Evolutionary conservation across 2,797 vertebrate genomes (phyloP).

Genomic region (Adelosebastes latens): DNA sequence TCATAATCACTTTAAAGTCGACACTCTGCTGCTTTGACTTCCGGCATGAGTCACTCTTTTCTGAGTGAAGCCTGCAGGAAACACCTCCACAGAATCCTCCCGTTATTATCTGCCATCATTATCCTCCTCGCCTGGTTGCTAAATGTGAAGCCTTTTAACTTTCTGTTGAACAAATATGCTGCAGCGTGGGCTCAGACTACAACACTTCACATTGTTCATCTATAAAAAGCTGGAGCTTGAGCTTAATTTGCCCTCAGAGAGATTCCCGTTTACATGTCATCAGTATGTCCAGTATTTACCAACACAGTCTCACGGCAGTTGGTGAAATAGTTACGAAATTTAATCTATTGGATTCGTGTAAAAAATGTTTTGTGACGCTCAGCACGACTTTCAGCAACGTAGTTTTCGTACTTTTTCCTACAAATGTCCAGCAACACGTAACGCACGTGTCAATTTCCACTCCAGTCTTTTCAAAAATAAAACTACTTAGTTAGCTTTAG

Average conservation of each 20-base stretch:
- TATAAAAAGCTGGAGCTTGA: not conserved
- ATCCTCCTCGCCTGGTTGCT: conserved; percentile 12
- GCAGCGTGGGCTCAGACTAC: conserved; percentile 10
- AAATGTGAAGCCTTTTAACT: conserved; percentile 22
- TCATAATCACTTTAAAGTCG: not conserved
- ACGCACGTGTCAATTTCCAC: too few relatives aligned
- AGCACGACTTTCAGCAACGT: too few relatives aligned
- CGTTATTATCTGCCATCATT: conserved; percentile 24
- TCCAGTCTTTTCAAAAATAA: too few relatives aligned
- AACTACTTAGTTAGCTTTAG: too few relatives aligned
- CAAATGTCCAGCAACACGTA: too few relatives aligned
- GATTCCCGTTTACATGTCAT: conserved; percentile 2
- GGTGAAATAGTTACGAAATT: too few relatives aligned
- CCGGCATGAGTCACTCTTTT: conserved; percentile 2
- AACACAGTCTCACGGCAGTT: too few relatives aligned
- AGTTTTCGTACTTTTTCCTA: too few relatives aligned
- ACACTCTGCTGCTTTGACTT: not conserved
- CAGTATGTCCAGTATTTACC: conserved; percentile 9
- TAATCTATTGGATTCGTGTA: too few relatives aligned
- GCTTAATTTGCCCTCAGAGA: not conserved
- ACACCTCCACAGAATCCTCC: conserved; percentile 6
- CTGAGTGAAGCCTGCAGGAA: conserved; percentile 11
- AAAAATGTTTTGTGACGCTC: too few relatives aligned
- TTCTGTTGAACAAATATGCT: not conserved
- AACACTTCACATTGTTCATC: not conserved